A percentile compares a stretch with the other conserved stretches of the same genome.
phyloP scores from a whole-genome alignment of 37 sponge, comb jelly and placozoan species.

The Cliona cf. orientalis region DNA sequence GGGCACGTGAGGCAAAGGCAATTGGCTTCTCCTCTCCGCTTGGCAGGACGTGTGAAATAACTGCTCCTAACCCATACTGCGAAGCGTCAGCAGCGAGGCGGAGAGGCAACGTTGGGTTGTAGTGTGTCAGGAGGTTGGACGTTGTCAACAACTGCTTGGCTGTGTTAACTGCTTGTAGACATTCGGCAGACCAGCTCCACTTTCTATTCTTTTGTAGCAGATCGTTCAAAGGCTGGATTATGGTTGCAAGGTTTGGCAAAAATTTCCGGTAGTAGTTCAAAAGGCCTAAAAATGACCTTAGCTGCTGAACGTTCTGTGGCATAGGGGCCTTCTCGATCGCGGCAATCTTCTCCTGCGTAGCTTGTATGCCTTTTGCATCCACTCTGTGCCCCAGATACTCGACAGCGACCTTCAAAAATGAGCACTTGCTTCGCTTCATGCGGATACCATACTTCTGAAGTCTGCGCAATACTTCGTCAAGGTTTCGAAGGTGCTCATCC shows the following conservation, averaged over 20 bases:
- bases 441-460: too few species aligned
- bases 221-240: constrained; percentile 25
- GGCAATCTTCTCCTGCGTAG: neutral
- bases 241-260: constrained; percentile 35
- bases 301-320: constrained; percentile 18
- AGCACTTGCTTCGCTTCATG: neutral
- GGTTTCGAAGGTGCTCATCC: too few species aligned
- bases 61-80: constrained; percentile 40
- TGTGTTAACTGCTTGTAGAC: neutral
- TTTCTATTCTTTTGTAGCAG: constrained; percentile 22
- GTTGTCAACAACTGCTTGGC: constrained; percentile 28
- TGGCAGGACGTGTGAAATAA: constrained; percentile 38
- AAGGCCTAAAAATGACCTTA: constrained; percentile 31
- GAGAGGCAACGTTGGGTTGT: constrained; percentile 15
- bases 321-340: constrained; percentile 24
- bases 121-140: constrained; percentile 33
- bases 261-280: constrained; percentile 53
- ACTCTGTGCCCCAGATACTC: constrained; percentile 29
- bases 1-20: constrained; percentile 33
- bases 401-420: neutral
- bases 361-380: constrained; percentile 18
- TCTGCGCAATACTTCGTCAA: too few species aligned
- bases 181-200: constrained; percentile 33
- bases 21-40: constrained; percentile 36
- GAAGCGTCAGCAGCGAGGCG: constrained; percentile 36